These are phyloP conservation scores for Bombus superbus DNA, from an alignment of 1,140 invertebrate genomes.

Conservation along the genomic window DNA sequence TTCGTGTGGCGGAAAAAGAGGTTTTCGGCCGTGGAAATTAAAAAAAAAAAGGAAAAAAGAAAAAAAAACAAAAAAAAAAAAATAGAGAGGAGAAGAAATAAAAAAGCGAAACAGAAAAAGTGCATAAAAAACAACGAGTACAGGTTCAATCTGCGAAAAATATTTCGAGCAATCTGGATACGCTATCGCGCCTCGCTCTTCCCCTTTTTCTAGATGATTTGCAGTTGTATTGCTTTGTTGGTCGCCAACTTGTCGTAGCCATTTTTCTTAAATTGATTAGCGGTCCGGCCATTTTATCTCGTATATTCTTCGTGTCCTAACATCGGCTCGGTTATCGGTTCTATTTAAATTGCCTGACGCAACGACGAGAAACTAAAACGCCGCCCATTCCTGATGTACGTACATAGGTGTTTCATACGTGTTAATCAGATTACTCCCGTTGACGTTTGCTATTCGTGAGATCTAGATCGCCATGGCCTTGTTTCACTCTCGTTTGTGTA, in stretches of 20 bases:
- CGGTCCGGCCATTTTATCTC: not conserved
- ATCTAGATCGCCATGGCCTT: not conserved
- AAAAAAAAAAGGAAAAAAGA: not conserved
- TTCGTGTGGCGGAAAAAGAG: not conserved
- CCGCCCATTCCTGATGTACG: too few relatives aligned
- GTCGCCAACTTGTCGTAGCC: not conserved
- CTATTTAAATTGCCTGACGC: not conserved
- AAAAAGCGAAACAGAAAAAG: not conserved
- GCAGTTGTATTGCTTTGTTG: constrained; percentile 22
- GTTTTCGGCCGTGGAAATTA: not conserved
- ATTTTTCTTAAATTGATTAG: constrained; percentile 21
- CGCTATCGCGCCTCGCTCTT: not conserved
- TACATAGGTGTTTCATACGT: not conserved
- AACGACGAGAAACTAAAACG: not conserved
- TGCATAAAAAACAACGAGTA: not conserved
- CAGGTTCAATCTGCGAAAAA: constrained; percentile 8
- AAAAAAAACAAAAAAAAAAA: not conserved
- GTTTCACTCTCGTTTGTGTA: not conserved
- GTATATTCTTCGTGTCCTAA: not conserved
- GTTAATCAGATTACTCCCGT: constrained; percentile 1
- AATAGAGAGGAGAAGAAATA: not conserved
- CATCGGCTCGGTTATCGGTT: not conserved
- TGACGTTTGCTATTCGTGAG: not conserved
- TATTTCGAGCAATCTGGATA: constrained; percentile 25
- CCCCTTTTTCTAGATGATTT: not conserved